Conservation (phyloP, 2,888 invertebrate species). For the Incurvaria masculella region DNA sequence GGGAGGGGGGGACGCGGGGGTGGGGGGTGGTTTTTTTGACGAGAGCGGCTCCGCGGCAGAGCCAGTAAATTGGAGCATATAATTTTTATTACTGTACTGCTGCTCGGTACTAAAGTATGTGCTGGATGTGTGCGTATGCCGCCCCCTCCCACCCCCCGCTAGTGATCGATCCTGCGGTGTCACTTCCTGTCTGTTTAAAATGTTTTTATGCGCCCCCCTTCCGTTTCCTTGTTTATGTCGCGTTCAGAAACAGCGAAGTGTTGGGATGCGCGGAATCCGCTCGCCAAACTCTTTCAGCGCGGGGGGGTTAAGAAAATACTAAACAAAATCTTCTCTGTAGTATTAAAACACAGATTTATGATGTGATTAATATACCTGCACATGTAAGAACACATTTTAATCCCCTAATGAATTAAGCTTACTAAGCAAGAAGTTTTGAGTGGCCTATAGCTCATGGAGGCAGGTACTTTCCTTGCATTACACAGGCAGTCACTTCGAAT, state of each 20-base stretch:
- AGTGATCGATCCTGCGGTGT: neutral
- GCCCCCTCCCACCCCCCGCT: neutral
- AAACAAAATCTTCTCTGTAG: no score
- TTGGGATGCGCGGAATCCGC: neutral
- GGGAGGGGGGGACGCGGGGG: constrained; percentile 28
- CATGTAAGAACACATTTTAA: no score
- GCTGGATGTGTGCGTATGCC: neutral
- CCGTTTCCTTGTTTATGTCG: neutral
- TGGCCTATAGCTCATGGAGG: no score
- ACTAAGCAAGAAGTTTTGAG: no score
- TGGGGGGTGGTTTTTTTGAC: constrained; percentile 34
- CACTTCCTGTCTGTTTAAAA: neutral
- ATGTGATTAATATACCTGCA: no score
- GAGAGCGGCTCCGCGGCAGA: constrained; percentile 24
- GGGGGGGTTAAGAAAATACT: no score
- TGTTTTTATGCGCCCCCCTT: neutral
- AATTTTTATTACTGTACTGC: constrained; percentile 55
- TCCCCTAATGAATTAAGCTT: no score
- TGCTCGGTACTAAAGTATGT: constrained; percentile 20
- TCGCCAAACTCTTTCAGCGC: no score
- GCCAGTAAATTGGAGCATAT: constrained; percentile 56
- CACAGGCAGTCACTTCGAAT: no score
- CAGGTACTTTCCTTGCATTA: no score
- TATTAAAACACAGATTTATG: no score
- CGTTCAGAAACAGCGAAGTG: neutral